phyloP scores from a whole-genome alignment of 1,140 invertebrate species.

The Diachasma alloeum region DNA sequence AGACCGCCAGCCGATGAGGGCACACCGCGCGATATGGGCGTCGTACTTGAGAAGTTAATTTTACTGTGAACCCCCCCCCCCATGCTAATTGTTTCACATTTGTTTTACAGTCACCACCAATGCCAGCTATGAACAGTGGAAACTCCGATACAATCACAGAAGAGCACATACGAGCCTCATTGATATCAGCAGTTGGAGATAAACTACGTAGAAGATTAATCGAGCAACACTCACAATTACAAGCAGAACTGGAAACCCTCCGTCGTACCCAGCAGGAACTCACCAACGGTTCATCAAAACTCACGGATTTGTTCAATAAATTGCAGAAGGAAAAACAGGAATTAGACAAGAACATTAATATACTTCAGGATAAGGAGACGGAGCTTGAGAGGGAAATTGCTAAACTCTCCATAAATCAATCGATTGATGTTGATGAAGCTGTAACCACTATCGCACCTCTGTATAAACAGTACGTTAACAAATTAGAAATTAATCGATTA shows the following conservation, averaged over 20 bases:
- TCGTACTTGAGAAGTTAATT: too few relatives aligned
- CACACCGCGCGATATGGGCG: too few relatives aligned
- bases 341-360: constrained; percentile 83
- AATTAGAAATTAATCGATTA: not conserved
- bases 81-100: constrained; percentile 30
- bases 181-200: constrained; percentile 94
- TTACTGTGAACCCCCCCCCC: too few relatives aligned
- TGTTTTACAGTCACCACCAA: constrained; percentile 58
- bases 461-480: constrained; percentile 85
- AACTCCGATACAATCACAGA: constrained; percentile 86
- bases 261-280: constrained; percentile 89
- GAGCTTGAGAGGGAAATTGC: constrained; percentile 85
- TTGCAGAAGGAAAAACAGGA: constrained; percentile 86
- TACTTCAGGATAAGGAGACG: constrained; percentile 85
- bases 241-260: constrained; percentile 92
- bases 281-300: constrained; percentile 82
- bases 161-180: constrained; percentile 92
- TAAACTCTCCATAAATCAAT: constrained; percentile 79
- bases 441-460: constrained; percentile 95
- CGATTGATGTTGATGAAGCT: constrained; percentile 94
- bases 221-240: constrained; percentile 88
- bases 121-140: constrained; percentile 59
- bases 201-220: constrained; percentile 86
- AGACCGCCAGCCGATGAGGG: too few relatives aligned
- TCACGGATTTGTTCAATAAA: constrained; percentile 83